phyloP scores from a whole-genome alignment of 2,113 vertebrate genomes.

The Eudyptes chrysolophus region DNA sequence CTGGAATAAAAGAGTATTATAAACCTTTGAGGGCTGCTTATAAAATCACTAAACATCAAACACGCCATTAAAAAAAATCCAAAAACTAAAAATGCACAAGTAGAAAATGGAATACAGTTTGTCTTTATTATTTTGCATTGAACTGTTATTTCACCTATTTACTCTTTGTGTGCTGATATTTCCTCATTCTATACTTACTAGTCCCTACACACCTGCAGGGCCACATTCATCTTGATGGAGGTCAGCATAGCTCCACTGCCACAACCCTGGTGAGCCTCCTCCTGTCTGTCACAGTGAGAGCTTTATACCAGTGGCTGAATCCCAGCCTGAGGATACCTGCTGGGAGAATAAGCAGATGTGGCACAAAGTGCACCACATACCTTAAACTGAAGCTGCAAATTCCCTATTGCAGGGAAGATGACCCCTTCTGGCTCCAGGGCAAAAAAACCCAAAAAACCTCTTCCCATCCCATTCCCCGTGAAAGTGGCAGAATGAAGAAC shows the following conservation, averaged over 20 bases:
- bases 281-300: neutral
- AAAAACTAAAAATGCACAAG: neutral
- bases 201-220: neutral
- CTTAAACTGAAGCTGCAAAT: neutral
- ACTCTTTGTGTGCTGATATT: neutral
- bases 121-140: neutral
- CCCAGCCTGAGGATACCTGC: neutral
- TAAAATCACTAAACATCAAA: neutral
- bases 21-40: neutral
- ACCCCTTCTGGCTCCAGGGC: neutral
- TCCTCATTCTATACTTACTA: neutral
- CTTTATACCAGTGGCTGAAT: neutral
- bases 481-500: neutral
- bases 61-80: neutral
- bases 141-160: neutral
- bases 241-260: neutral
- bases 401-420: neutral
- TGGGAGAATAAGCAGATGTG: neutral
- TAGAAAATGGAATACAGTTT: neutral
- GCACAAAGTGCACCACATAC: neutral
- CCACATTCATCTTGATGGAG: neutral
- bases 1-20: neutral
- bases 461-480: neutral
- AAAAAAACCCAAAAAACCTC: neutral
- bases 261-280: neutral